Evolutionary conservation across 2,888 invertebrate genomes (phyloP).

Genomic region (Branchellion lobata): DNA sequence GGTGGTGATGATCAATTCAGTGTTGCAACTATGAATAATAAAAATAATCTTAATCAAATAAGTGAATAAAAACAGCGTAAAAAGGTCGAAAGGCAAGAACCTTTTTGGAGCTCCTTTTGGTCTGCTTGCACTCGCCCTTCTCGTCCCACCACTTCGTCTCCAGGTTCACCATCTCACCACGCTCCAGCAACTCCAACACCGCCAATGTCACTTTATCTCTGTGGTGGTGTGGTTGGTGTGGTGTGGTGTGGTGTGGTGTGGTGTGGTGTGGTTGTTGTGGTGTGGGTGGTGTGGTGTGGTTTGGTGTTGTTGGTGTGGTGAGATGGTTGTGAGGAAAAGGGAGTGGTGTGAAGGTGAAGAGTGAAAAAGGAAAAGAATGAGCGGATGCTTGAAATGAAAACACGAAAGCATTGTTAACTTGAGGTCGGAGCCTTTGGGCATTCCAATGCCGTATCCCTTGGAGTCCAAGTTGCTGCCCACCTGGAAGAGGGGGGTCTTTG

Average conservation of each 20-base stretch:
- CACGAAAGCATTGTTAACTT: no score
- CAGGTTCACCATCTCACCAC: slow-evolving; percentile 84
- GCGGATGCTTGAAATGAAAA: no score
- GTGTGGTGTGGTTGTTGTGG: no score
- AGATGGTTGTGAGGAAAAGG: no score
- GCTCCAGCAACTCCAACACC: slow-evolving; percentile 82
- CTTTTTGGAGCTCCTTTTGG: slow-evolving; percentile 45
- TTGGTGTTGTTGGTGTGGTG: no score
- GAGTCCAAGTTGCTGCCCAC: slow-evolving; percentile 78
- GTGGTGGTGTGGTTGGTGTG: slow-evolving; percentile 61
- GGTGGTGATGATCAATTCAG: not conserved
- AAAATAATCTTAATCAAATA: not conserved
- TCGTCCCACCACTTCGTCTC: slow-evolving; percentile 96
- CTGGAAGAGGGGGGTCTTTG: slow-evolving; percentile 51
- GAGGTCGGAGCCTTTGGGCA: slow-evolving; percentile 84
- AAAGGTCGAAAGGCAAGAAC: not conserved
- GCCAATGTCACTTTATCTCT: slow-evolving; percentile 91
- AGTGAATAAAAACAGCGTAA: not conserved
- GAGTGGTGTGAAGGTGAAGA: no score
- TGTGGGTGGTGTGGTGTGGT: no score
- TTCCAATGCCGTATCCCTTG: slow-evolving; percentile 92
- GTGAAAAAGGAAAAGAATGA: not conserved
- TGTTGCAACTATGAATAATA: no score
- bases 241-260: no score
- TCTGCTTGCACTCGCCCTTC: slow-evolving; percentile 64